Evolutionary conservation across 2,797 vertebrate species (phyloP).

Genomic region (Dryobates pubescens): DNA sequence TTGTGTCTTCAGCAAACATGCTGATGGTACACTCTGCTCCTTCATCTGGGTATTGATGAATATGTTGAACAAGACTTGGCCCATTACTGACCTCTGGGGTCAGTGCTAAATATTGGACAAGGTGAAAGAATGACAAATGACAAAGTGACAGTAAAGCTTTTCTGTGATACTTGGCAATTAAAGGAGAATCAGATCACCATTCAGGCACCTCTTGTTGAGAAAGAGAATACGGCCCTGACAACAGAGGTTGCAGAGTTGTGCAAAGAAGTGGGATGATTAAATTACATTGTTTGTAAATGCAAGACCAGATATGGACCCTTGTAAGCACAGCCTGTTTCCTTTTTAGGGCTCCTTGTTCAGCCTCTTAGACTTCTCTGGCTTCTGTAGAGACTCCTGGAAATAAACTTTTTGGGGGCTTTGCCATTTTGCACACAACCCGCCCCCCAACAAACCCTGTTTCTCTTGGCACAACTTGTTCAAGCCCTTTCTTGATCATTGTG

Average conservation of each 20-base stretch:
- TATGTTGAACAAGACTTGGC: too few relatives aligned
- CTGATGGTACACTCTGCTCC: too few relatives aligned
- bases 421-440: constrained; percentile 72
- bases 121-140: constrained; percentile 99
- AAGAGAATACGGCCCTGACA: constrained; percentile 92
- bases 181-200: constrained; percentile 99
- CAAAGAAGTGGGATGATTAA: constrained; percentile 94
- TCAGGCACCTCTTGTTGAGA: constrained; percentile 95
- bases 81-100: too few relatives aligned
- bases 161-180: constrained; percentile 92
- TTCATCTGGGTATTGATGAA: too few relatives aligned
- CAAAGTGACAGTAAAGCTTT: constrained; percentile 94
- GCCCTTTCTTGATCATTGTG: constrained; percentile 26
- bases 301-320: constrained; percentile 93
- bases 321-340: constrained; percentile 83
- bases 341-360: constrained; percentile 56
- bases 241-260: constrained; percentile 94
- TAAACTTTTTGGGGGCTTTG: constrained; percentile 81
- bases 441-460: neutral
- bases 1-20: too few relatives aligned
- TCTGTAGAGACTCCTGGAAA: constrained; percentile 75
- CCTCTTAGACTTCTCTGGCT: constrained; percentile 70
- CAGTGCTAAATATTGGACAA: constrained; percentile 88
- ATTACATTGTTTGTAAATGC: constrained; percentile 91
- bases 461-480: constrained; percentile 56